Percentiles rank a stretch among this genome's conserved stretches.
These are phyloP conservation scores for Dromiciops gliroides DNA, from an alignment of 2,113 vertebrate genomes.

Conservation along the genomic window DNA sequence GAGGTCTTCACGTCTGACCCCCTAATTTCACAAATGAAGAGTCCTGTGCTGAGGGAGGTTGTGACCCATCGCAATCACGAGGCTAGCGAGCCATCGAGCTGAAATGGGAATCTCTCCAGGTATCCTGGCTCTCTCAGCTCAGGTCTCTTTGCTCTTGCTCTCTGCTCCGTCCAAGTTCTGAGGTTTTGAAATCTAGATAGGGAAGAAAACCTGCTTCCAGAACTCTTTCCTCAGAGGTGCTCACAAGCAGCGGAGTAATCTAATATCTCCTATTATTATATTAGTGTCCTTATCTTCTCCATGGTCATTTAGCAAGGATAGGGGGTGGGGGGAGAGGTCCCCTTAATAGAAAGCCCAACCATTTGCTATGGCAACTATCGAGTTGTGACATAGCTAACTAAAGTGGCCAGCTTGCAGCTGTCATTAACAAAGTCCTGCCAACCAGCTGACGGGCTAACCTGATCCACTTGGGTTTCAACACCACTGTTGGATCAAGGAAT, in stretches of 20 bases:
- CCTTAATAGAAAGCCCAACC: background rate
- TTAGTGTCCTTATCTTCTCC: background rate
- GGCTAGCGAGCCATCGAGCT: background rate
- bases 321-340: background rate
- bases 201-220: background rate
- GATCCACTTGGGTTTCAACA: conserved; percentile 48
- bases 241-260: conserved; percentile 9
- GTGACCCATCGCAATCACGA: background rate
- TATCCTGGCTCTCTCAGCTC: background rate
- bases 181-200: background rate
- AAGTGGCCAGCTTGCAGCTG: background rate
- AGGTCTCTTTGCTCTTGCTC: background rate
- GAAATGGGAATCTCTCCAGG: background rate
- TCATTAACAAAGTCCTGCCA: background rate
- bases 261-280: background rate
- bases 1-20: background rate
- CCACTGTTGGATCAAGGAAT: conserved; percentile 16
- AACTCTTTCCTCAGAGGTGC: background rate
- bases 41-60: background rate
- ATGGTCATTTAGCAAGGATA: background rate
- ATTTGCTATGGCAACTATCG: background rate
- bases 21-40: background rate
- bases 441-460: conserved; percentile 39
- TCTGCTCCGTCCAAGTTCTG: background rate
- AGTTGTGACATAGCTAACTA: conserved; percentile 2